phyloP scores from a whole-genome alignment of 2,113 vertebrate genomes.

The Corythaixoides concolor region DNA sequence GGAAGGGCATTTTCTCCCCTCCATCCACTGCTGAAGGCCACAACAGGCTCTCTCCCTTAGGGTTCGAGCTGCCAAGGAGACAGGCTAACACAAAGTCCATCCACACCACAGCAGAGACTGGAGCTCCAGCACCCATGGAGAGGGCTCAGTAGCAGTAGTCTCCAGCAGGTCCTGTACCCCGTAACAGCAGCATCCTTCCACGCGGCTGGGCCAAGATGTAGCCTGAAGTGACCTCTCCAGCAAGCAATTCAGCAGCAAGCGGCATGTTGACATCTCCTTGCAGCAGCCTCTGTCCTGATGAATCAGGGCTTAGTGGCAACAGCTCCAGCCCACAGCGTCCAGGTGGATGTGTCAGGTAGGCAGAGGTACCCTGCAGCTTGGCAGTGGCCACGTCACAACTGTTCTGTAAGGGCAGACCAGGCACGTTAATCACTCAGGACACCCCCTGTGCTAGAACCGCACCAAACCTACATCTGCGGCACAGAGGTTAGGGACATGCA shows the following conservation, averaged over 20 bases:
- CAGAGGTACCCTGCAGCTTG: conserved; percentile 33
- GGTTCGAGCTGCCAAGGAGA: neutral
- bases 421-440: neutral
- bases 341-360: conserved; percentile 17
- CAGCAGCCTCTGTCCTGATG: conserved; percentile 34
- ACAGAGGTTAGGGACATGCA: neutral
- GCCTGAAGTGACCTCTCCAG: neutral
- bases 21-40: neutral
- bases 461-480: neutral
- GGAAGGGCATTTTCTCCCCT: neutral
- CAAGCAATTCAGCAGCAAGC: conserved; percentile 20
- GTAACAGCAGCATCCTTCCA: neutral
- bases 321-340: conserved; percentile 46
- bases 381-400: conserved; percentile 21
- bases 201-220: neutral
- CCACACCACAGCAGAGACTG: neutral
- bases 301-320: conserved; percentile 7
- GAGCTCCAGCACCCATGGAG: neutral
- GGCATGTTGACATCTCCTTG: neutral
- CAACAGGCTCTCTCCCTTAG: neutral
- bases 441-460: neutral
- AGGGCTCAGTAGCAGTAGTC: neutral
- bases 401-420: conserved; percentile 58
- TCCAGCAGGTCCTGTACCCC: neutral
- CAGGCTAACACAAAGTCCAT: conserved; percentile 4